These are phyloP conservation scores for Sclerodermus sp. DNA, from an alignment of 2,888 invertebrate species.

Conservation along the genomic window DNA sequence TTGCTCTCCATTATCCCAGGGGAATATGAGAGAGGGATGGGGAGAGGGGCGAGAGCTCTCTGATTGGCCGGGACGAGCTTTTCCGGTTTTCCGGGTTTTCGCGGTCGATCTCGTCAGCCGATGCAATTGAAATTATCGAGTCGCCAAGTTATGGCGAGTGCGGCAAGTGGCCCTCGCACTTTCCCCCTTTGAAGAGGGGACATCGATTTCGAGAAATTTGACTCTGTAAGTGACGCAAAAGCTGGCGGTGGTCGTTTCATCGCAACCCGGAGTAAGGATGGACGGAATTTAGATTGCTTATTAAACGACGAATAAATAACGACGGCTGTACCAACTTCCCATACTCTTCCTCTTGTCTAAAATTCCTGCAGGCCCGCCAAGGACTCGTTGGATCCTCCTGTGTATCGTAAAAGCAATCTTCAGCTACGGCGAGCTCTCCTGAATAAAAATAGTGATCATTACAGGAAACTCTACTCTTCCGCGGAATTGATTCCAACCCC, in stretches of 20 bases:
- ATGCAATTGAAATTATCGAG: no score
- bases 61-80: no score
- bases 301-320: slow-evolving; percentile 54
- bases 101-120: no score
- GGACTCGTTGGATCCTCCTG: no score
- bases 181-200: not conserved
- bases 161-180: no score
- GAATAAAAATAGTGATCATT: slow-evolving; percentile 7
- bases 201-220: slow-evolving; percentile 32
- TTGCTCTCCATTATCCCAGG: no score
- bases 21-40: no score
- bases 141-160: no score
- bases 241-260: slow-evolving; percentile 6
- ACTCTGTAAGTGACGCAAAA: slow-evolving; percentile 12
- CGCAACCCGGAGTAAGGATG: slow-evolving; percentile 36
- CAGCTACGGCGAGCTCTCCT: not conserved
- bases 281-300: slow-evolving; percentile 56
- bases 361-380: no score
- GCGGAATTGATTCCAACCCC: no score
- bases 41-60: no score
- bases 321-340: slow-evolving; percentile 28
- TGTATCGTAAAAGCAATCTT: not conserved
- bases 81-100: no score
- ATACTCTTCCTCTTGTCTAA: slow-evolving; percentile 4
- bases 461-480: not conserved